Evolutionary conservation across 2,888 invertebrate species (phyloP).

Genomic region (Eristalis pertinax): DNA sequence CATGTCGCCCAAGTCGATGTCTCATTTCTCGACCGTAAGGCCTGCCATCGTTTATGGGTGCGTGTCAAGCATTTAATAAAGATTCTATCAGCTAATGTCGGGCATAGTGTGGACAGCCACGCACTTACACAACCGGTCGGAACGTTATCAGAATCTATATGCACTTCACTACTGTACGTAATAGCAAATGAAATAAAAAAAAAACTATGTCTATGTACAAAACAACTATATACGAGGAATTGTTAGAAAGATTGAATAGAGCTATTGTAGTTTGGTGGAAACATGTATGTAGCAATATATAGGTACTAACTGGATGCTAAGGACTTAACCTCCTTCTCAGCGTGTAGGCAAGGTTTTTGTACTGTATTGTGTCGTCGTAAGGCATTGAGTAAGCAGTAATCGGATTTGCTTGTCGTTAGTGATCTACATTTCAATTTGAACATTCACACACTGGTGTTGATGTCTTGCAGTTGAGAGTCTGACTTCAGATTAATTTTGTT

Average conservation of each 20-base stretch:
- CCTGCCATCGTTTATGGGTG: neutral
- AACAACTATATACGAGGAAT: constrained; percentile 3
- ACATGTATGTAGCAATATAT: constrained; percentile 10
- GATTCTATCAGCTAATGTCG: constrained; percentile 7
- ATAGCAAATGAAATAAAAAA: constrained; percentile 18
- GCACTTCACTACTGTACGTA: neutral
- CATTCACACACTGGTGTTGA: neutral
- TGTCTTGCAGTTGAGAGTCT: constrained; percentile 18
- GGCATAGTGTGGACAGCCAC: constrained; percentile 30
- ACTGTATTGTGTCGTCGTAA: constrained; percentile 47
- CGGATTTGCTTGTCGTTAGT: constrained; percentile 21
- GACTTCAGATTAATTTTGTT: constrained; percentile 16
- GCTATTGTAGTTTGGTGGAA: neutral
- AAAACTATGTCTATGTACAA: neutral
- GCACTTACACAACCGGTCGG: constrained; percentile 52
- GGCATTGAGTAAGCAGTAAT: constrained; percentile 56
- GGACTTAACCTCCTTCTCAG: constrained; percentile 53
- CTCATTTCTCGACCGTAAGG: neutral
- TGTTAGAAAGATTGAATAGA: neutral
- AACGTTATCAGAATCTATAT: neutral
- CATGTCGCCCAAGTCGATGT: neutral
- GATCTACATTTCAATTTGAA: constrained; percentile 4
- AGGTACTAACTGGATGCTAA: constrained; percentile 45
- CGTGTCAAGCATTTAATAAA: constrained; percentile 3
- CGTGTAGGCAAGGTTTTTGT: constrained; percentile 33